Percentiles rank a stretch among this genome's conserved stretches.
phyloP scores from a whole-genome alignment of 2,113 vertebrate species.

The Scopus umbretta region DNA sequence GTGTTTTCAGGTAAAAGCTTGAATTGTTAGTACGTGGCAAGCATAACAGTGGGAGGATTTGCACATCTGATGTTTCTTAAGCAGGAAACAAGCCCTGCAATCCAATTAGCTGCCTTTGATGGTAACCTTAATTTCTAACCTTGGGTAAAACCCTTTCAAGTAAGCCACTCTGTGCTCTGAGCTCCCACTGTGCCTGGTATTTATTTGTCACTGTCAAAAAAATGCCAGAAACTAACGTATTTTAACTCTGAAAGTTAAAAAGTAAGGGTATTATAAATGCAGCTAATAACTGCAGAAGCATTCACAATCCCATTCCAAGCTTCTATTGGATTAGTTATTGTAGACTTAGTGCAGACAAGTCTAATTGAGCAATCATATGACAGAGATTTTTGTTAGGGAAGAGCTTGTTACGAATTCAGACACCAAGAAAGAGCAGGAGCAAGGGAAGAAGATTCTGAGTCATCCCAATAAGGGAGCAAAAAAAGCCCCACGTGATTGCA shows the following conservation, averaged over 20 bases:
- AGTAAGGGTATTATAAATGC: neutral
- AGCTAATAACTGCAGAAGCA: neutral
- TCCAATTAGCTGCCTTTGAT: conserved; percentile 43
- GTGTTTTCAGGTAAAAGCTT: conserved; percentile 29
- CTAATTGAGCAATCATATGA: neutral
- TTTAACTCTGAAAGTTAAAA: neutral
- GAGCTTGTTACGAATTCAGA: neutral
- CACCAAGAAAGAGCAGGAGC: neutral
- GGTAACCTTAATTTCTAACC: conserved; percentile 17
- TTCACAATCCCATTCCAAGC: neutral
- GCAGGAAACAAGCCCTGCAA: neutral
- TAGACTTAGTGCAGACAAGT: neutral
- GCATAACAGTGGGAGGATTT: neutral
- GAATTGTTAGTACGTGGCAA: conserved; percentile 22
- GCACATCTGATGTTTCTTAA: conserved; percentile 30
- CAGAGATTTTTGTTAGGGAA: neutral
- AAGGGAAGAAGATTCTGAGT: neutral
- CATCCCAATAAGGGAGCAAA: neutral
- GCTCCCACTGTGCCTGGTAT: neutral
- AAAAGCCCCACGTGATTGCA: neutral
- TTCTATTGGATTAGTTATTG: neutral
- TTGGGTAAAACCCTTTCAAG: neutral
- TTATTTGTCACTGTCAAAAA: conserved; percentile 14
- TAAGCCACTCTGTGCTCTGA: neutral
- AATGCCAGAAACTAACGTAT: neutral